Base-by-base conservation (phyloP, 2,888 invertebrate genomes). In the Tetragonula carbonaria region DNA sequence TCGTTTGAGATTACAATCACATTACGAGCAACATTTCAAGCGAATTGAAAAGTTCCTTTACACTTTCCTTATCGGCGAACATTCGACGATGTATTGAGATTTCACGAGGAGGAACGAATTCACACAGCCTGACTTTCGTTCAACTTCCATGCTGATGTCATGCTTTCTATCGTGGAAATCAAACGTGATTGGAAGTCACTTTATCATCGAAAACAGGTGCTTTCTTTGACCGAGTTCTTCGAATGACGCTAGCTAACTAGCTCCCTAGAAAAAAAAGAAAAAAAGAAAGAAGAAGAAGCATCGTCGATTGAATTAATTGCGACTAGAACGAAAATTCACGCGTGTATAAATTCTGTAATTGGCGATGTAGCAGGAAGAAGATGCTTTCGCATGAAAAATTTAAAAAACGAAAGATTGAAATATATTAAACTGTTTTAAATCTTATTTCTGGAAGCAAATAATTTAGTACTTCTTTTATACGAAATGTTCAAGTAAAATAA, bases 41-140 rank as follows among this genome's bases (percentile, higher is more conserved):
- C 63, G 76, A 76, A 79, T 79, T 79, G 79, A 76, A 76, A 79
- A 76, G 79, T 75, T 70, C 62, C 63, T 23, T 79, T 76, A 50
- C 78, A 68, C 67, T 55, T 76, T 23, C 55, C 68, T 79, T 76
- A 75, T 79, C 76, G 55, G 63, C 5, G 28, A 33, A 63, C 63
- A 50, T 76, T 80, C 77, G 50, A 76, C 53, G 68, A 45, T n/a
- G 62, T 57, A 68, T 68, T 63, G 79, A 76, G 68, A 76, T 79
- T 75, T 68, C n/a, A 38, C 53, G 53, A 45, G 63, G 59, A 53
- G 55, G 55, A 79, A 76, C 79, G 45, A 18, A 28, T 28, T 28
- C 28, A 59, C 62, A 71, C 53, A 23, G 23, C 14, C 63, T 28
- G 38, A 28, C 59, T 53, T 51, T 63, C 28, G 28, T 38, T 62